A percentile compares a stretch with the other conserved stretches of the same genome.
Conservation (phyloP, 1,140 invertebrate species). For the Drosophila tani region DNA sequence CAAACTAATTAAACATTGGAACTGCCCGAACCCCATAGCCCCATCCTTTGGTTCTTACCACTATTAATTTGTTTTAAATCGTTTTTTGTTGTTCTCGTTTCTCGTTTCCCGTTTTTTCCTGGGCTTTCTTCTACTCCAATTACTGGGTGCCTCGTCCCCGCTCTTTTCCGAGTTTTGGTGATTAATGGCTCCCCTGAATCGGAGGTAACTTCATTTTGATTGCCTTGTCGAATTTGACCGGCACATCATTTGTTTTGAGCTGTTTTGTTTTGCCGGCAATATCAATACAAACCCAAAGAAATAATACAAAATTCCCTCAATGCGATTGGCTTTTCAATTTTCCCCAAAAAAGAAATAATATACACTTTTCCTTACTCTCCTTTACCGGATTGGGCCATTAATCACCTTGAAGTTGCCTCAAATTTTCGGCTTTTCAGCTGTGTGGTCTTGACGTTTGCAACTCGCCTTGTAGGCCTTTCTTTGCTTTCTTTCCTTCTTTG, state of each 20-base stretch:
- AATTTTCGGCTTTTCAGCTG: conserved; percentile 34
- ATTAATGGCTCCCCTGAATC: conserved; percentile 64
- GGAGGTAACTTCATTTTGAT: conserved; percentile 80
- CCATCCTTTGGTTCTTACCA: conserved; percentile 23
- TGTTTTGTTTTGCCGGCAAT: conserved; percentile 54
- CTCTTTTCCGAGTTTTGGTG: conserved; percentile 26
- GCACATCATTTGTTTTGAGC: conserved; percentile 65
- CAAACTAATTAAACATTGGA: conserved; percentile 77
- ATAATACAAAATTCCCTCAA: conserved; percentile 53
- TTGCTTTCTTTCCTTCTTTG: conserved; percentile 37
- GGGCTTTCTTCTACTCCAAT: conserved; percentile 48
- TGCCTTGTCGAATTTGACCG: conserved; percentile 67
- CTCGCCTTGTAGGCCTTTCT: conserved; percentile 35
- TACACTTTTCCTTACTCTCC: conserved; percentile 22
- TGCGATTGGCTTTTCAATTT: conserved; percentile 76
- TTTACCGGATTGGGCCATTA: conserved; percentile 41
- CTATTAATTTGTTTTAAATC: conserved; percentile 81
- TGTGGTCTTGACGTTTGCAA: conserved; percentile 48
- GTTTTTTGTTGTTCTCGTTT: conserved; percentile 38
- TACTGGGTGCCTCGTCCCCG: conserved; percentile 19
- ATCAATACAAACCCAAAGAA: conserved; percentile 41
- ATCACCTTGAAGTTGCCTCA: conserved; percentile 45
- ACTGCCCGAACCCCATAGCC: conserved; percentile 19
- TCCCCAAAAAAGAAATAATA: conserved; percentile 21
- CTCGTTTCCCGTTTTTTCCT: conserved; percentile 2